Evolutionary conservation across 1,140 invertebrate species (phyloP).

Genomic region (Drosophila elegans): DNA sequence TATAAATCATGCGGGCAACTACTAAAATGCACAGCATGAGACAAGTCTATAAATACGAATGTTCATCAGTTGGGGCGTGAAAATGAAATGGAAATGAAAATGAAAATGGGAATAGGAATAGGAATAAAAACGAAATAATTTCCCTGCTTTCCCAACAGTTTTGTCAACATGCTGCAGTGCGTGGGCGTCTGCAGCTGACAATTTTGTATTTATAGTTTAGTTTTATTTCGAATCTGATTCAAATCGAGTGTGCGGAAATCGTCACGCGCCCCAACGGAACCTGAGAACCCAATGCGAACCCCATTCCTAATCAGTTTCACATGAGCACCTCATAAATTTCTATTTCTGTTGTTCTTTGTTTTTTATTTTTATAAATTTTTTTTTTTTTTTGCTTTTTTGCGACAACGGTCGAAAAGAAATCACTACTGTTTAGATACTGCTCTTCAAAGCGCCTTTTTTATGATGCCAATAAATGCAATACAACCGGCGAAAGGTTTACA

Average conservation of each 20-base stretch:
- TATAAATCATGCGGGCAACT: slow-evolving; percentile 83
- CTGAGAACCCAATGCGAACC: slow-evolving; percentile 36
- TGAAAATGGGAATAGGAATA: slow-evolving; percentile 31
- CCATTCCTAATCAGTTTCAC: slow-evolving; percentile 74
- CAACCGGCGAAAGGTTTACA: slow-evolving; percentile 55
- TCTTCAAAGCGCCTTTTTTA: slow-evolving; percentile 75
- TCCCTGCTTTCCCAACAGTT: slow-evolving; percentile 37
- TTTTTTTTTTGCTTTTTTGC: slow-evolving; percentile 18
- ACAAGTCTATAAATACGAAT: slow-evolving; percentile 80
- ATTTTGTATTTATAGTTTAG: slow-evolving; percentile 73
- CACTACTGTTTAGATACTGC: slow-evolving; percentile 82
- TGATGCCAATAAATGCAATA: slow-evolving; percentile 79
- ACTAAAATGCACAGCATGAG: slow-evolving; percentile 82
- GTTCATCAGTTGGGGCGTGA: slow-evolving; percentile 60
- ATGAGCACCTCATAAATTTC: slow-evolving; percentile 77
- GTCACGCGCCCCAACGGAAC: slow-evolving; percentile 54
- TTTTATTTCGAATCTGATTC: slow-evolving; percentile 32
- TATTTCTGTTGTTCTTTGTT: slow-evolving; percentile 29
- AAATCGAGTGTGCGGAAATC: slow-evolving; percentile 33
- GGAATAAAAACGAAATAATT: slow-evolving; percentile 49
- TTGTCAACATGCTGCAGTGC: slow-evolving; percentile 59
- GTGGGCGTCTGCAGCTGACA: slow-evolving; percentile 80
- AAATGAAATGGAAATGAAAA: slow-evolving; percentile 45
- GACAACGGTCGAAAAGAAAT: slow-evolving; percentile 66
- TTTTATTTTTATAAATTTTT: slow-evolving; percentile 14